phyloP scores from a whole-genome alignment of 2,888 invertebrate species.

The Laspeyria flexula region DNA sequence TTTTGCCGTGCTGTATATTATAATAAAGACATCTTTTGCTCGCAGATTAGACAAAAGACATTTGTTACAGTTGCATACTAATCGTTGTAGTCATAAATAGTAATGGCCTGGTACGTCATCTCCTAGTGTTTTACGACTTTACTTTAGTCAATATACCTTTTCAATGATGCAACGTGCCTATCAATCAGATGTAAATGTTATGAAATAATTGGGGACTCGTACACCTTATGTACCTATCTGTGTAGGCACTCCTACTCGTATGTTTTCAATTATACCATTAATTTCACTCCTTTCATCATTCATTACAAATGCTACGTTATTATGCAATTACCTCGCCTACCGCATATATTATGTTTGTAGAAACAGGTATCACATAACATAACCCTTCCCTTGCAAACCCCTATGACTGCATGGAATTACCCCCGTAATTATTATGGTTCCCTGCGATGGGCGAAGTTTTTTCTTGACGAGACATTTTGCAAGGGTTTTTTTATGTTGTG shows the following conservation, averaged over 20 bases:
- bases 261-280: constrained; percentile 11
- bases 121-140: background rate
- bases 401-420: constrained; percentile 68
- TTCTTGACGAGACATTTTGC: constrained; percentile 60
- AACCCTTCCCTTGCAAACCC: constrained; percentile 70
- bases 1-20: constrained; percentile 28
- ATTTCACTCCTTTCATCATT: constrained; percentile 2
- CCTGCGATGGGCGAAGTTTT: constrained; percentile 64
- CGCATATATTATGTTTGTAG: constrained; percentile 21
- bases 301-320: constrained; percentile 11
- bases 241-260: background rate
- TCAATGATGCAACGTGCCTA: background rate
- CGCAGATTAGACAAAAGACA: constrained; percentile 19
- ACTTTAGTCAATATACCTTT: background rate
- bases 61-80: constrained; percentile 21
- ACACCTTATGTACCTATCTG: too few species aligned
- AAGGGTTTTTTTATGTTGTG: constrained; percentile 46
- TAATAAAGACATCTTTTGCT: constrained; percentile 23
- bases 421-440: constrained; percentile 69
- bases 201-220: background rate
- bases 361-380: constrained; percentile 46
- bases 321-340: constrained; percentile 23
- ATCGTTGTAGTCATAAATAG: constrained; percentile 12
- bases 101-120: background rate
- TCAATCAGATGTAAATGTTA: background rate